These are phyloP conservation scores for Orcinus orca DNA, from an alignment of 2,113 vertebrate species.

Conservation along the genomic window DNA sequence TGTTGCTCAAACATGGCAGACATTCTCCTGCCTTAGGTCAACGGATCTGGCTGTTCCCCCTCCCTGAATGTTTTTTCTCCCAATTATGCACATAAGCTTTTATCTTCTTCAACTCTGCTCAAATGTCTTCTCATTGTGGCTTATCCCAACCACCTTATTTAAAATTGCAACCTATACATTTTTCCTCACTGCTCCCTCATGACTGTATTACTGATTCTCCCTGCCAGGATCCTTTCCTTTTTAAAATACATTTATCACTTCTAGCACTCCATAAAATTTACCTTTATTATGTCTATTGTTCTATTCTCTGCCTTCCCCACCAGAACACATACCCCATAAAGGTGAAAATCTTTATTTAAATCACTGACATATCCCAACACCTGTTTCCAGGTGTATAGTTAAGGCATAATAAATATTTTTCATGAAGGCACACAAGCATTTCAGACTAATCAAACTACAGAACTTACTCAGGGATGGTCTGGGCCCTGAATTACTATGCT, in stretches of 20 bases:
- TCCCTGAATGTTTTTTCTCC: background rate
- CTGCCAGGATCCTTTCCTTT: background rate
- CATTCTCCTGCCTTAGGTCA: background rate
- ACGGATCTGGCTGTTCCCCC: background rate
- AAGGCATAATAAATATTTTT: background rate
- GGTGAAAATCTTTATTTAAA: background rate
- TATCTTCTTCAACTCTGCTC: background rate
- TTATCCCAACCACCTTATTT: background rate
- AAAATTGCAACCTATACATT: background rate
- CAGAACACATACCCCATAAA: background rate
- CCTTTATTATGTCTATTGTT: too few species aligned
- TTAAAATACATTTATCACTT: background rate
- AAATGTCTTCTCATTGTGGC: background rate
- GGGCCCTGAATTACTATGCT: background rate
- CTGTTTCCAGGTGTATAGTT: background rate
- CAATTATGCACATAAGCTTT: background rate
- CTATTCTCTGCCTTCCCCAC: background rate
- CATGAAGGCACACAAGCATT: background rate
- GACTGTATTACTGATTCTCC: background rate
- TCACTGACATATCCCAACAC: background rate
- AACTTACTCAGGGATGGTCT: background rate
- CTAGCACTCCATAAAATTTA: background rate
- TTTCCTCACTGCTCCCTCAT: background rate
- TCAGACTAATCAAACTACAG: background rate
- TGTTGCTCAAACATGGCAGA: background rate